A percentile compares a stretch with the other conserved stretches of the same genome.
Evolutionary conservation across 1,140 invertebrate species (phyloP).

Genomic region (Apolygus lucorum): DNA sequence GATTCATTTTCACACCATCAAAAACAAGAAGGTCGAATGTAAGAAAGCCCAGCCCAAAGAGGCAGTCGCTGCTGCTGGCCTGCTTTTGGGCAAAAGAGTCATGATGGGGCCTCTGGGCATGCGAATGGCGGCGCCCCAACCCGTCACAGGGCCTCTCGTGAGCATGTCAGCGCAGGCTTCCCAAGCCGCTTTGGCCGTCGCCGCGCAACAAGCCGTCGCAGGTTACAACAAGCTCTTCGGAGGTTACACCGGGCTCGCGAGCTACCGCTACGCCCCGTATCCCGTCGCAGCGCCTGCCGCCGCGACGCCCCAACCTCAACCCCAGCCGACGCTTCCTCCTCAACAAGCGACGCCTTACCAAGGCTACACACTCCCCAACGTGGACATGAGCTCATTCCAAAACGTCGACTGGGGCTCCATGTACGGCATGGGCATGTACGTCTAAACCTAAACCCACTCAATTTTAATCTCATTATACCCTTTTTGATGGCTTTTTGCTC

Average conservation of each 20-base stretch:
- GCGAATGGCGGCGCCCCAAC: slow-evolving; percentile 47
- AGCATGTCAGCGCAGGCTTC: slow-evolving; percentile 46
- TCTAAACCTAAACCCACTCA: slow-evolving; percentile 45
- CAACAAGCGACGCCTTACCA: slow-evolving; percentile 55
- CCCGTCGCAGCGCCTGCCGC: slow-evolving; percentile 51
- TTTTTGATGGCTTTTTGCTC: slow-evolving; percentile 10
- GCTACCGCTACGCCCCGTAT: slow-evolving; percentile 64
- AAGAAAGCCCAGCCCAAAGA: slow-evolving; percentile 90
- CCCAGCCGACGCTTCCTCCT: slow-evolving; percentile 38
- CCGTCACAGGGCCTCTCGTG: slow-evolving; percentile 45
- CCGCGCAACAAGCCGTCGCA: slow-evolving; percentile 47
- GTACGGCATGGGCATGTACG: slow-evolving; percentile 86
- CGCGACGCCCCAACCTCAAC: slow-evolving; percentile 44
- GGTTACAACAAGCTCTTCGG: slow-evolving; percentile 62
- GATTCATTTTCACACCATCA: slow-evolving; percentile 86
- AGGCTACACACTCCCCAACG: slow-evolving; percentile 70
- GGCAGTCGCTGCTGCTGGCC: slow-evolving; percentile 59
- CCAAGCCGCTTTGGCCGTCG: slow-evolving; percentile 42
- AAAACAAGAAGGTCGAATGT: slow-evolving; percentile 88
- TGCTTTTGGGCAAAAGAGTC: slow-evolving; percentile 62
- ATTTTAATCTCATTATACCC: slow-evolving; percentile 14
- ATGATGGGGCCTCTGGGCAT: slow-evolving; percentile 60
- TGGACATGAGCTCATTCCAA: slow-evolving; percentile 84
- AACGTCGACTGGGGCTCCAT: slow-evolving; percentile 81
- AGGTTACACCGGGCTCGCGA: slow-evolving; percentile 52